Base-by-base conservation (phyloP, 2,888 invertebrate genomes). In the Dynastes grantii region DNA sequence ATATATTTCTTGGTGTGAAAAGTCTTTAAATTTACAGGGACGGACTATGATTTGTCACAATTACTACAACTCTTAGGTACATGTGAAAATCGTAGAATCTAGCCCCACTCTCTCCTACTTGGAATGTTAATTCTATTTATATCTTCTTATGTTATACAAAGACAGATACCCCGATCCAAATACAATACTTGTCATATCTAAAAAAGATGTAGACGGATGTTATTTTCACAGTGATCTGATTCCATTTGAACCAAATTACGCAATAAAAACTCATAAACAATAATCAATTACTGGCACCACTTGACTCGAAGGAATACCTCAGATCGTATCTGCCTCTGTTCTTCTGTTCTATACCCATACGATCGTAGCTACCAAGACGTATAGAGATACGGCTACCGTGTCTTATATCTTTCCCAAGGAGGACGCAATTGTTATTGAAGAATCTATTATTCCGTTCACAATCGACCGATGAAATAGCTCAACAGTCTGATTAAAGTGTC, bases 381-480 rank as follows among this genome's bases (percentile, higher is more conserved):
- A 27, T 11, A 29, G 32, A 32, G 32, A 32, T 32, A 32, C 32
- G 32, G 76, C 76, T 77, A 77, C 53, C 77, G 58, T 45, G 70
- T 70, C 77, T 77, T 77, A 53, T 58, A 49, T 70, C 27, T 71
- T 63, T 55, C 3, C 32, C 64, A n/a, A 13, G 22, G 55, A 55
- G 45, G 22, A 55, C 63, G 32, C 32, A 32, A 70, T 77, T 63
- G 70, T 77, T 58, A 58, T 63, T 68, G 29, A 16, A 61, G 53
- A 70, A 77, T 77, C 77, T 58, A 77, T 77, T 77, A 77, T 77
- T 77, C 77, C 32, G 71, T 68, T 63, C 77, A 77, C 70, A 77
- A 77, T 77, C 77, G 70, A 49, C 29, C 68, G 77, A 77, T 77
- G 77, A 68, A 68, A 77, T 68, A 68, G 49, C 77, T 55, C 70